Conservation (phyloP, 2,113 vertebrate genomes). For the Phylloscopus trochiloides region DNA sequence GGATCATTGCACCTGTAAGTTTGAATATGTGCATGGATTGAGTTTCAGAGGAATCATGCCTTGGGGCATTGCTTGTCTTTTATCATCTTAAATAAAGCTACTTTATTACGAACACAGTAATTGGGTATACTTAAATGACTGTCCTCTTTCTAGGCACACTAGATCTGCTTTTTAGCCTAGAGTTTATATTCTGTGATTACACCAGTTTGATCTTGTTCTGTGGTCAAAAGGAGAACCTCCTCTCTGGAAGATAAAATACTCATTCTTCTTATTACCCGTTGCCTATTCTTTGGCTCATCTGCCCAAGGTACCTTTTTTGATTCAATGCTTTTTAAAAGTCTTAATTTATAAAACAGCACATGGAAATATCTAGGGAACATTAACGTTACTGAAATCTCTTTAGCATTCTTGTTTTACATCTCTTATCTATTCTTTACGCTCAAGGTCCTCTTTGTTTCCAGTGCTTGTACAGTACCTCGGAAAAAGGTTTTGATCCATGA, state of each 20-base stretch:
- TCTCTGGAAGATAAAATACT: background rate
- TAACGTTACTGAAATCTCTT: background rate
- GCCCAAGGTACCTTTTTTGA: background rate
- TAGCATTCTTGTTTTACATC: background rate
- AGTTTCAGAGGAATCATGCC: background rate
- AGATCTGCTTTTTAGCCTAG: background rate
- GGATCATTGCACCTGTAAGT: background rate
- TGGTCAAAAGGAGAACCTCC: background rate
- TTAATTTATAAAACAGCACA: background rate
- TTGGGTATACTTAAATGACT: background rate
- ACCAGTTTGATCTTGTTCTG: background rate
- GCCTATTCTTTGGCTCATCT: background rate
- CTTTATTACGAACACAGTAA: background rate
- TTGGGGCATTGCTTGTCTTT: background rate
- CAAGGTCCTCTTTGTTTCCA: background rate
- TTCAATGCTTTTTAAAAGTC: background rate
- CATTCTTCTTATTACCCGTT: background rate
- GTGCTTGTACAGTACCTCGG: background rate
- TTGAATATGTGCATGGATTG: background rate
- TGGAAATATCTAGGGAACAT: background rate
- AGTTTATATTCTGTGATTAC: background rate
- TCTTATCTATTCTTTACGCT: background rate
- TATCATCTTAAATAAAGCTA: slow-evolving; percentile 5
- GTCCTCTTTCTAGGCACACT: background rate
- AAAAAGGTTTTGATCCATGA: background rate